phyloP scores from a whole-genome alignment of 2,797 vertebrate species.

The Tamandua tetradactyla region DNA sequence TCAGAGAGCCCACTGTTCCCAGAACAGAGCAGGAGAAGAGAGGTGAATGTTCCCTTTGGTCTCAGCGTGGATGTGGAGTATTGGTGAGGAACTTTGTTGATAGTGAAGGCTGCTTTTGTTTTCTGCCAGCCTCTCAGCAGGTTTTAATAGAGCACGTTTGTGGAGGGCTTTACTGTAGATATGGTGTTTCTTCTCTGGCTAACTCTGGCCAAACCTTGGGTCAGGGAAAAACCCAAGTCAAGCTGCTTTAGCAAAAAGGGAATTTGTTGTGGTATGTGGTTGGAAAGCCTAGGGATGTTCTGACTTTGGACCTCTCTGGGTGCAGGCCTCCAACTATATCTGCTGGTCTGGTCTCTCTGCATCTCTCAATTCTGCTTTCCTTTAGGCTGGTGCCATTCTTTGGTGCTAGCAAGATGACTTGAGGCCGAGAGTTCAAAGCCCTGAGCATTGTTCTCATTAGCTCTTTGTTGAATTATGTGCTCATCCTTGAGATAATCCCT shows the following conservation, averaged over 20 bases:
- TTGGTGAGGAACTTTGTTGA: not conserved
- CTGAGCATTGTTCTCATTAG: not conserved
- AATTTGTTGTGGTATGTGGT: not conserved
- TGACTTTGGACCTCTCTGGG: not conserved
- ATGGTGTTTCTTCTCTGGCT: not conserved
- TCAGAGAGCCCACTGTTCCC: not conserved
- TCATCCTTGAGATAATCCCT: constrained; percentile 59
- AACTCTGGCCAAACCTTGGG: not conserved
- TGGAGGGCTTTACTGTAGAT: not conserved
- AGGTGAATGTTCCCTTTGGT: not conserved
- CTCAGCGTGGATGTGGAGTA: not conserved
- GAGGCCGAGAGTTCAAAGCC: not conserved
- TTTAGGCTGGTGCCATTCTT: not conserved
- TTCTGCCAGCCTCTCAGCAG: not conserved
- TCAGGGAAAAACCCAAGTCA: not conserved
- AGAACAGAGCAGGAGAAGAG: not conserved
- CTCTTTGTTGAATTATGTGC: constrained; percentile 26
- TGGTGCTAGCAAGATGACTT: not conserved
- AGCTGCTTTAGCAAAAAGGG: not conserved
- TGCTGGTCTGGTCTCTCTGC: not conserved
- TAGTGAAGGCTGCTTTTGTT: not conserved
- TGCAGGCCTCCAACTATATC: not conserved
- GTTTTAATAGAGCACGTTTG: not conserved
- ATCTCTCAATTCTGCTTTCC: not conserved
- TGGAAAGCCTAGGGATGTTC: not conserved